Evolutionary conservation across 2,113 vertebrate genomes (phyloP), one percentile per base, ranked within the genome.

Genomic region (Sitta europaea): DNA sequence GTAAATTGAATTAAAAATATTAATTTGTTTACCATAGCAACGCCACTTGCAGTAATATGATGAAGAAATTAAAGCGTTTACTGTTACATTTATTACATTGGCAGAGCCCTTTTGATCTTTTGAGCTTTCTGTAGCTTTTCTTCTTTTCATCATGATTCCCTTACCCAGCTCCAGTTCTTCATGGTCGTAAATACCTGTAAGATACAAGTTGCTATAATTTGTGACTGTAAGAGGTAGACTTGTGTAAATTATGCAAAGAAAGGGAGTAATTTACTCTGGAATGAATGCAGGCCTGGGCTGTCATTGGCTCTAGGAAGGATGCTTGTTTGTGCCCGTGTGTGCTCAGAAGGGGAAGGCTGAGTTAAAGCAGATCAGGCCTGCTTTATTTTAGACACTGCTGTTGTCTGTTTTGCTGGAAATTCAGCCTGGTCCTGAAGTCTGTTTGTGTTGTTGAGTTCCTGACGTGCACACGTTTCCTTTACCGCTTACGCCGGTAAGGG

Each of bases 351-450:
- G 65, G 83, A 92, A 95, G 80, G 51, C 35, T 95, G 94, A 95
- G 83, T 77, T 83, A 95, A 93, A 94, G 86, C 88, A 96, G 92
- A 94, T 63, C 68, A 81, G 75, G 55, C 55, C 91, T 96, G 86
- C 68, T 96, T 95, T 96, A 43, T 94, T 95, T 95, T 91, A 91
- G n/a, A 67, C 75, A 53, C 57, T 83, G 36, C 38, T 86, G 19
- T 40, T 77, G 61, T 58, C 55, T 93, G 43, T 72, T 91, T 86
- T 50, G 35, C 47, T 86, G 50, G 65, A 85, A 70, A 73, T 83
- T 88, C 38, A 88, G 66, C 36, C 25, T 71, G 50, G 75, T 76
- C 31, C 70, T 53, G 11, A 53, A 45, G 40, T 63, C 38, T 14
- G 4, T 70, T 86, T 65, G 55, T 77, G 35, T 36, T 54, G 29